These are phyloP conservation scores for Urophycis tenuis DNA, from an alignment of 2,797 vertebrate species.

Conservation along the genomic window DNA sequence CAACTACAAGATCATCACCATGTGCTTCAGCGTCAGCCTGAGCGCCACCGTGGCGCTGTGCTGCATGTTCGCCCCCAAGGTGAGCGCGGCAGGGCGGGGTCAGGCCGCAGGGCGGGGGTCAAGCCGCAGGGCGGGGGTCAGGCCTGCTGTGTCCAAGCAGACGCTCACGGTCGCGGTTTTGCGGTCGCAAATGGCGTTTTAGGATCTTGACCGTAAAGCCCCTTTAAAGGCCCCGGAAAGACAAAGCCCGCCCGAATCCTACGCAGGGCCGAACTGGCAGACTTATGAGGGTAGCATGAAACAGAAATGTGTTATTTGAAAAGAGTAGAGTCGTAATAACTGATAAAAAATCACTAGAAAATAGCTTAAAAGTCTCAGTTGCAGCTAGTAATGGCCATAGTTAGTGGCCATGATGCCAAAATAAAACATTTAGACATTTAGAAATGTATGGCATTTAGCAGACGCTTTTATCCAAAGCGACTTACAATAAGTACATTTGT, in stretches of 20 bases:
- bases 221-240: neutral
- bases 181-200: neutral
- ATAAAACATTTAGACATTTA: neutral
- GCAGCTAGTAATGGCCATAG: no score
- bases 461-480: no score
- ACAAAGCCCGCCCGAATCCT: no score
- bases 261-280: no score
- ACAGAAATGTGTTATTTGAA: neutral
- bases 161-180: neutral
- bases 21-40: conserved; percentile 98
- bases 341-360: no score
- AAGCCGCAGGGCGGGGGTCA: neutral
- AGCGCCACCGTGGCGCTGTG: conserved; percentile 94
- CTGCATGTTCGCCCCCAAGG: conserved; percentile 97
- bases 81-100: conserved; percentile 8
- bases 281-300: neutral
- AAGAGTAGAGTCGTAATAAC: neutral
- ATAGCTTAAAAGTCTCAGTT: no score
- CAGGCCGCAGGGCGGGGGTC: no score
- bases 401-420: neutral
- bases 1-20: conserved; percentile 99
- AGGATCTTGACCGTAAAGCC: neutral
- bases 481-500: no score
- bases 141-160: no score
- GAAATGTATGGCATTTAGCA: neutral